phyloP scores from a whole-genome alignment of 2,888 invertebrate genomes.

The Leptura quadrifasciata region DNA sequence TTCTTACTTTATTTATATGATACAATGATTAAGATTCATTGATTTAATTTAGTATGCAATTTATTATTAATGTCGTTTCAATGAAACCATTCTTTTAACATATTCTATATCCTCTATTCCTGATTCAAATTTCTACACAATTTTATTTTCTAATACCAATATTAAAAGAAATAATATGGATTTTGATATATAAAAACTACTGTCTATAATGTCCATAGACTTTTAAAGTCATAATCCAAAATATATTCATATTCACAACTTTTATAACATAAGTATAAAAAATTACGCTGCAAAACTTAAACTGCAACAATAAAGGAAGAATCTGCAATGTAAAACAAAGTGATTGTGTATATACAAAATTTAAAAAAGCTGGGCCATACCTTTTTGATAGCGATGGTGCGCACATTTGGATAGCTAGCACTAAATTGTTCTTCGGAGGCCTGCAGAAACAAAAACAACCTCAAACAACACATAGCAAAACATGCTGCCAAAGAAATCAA shows the following conservation, averaged over 20 bases:
- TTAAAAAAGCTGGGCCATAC: constrained; percentile 72
- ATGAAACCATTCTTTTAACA: not conserved
- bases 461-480: constrained; percentile 67
- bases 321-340: constrained; percentile 11
- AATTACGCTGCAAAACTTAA: constrained; percentile 29
- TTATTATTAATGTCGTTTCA: not conserved
- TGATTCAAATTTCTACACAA: too few species aligned
- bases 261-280: too few species aligned
- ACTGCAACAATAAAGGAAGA: constrained; percentile 27
- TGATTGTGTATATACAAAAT: constrained; percentile 41
- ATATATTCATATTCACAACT: too few species aligned
- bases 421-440: constrained; percentile 81
- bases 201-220: too few species aligned
- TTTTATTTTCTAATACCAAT: too few species aligned
- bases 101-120: not conserved
- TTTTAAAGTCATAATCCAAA: too few species aligned
- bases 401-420: constrained; percentile 85
- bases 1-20: constrained; percentile 10
- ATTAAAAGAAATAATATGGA: too few species aligned
- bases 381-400: constrained; percentile 90
- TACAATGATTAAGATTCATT: not conserved
- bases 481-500: constrained; percentile 56
- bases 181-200: too few species aligned
- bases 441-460: constrained; percentile 74
- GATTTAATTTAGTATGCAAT: not conserved